Conservation (phyloP, 2,797 vertebrate species). For the Bovichtus variegatus region DNA sequence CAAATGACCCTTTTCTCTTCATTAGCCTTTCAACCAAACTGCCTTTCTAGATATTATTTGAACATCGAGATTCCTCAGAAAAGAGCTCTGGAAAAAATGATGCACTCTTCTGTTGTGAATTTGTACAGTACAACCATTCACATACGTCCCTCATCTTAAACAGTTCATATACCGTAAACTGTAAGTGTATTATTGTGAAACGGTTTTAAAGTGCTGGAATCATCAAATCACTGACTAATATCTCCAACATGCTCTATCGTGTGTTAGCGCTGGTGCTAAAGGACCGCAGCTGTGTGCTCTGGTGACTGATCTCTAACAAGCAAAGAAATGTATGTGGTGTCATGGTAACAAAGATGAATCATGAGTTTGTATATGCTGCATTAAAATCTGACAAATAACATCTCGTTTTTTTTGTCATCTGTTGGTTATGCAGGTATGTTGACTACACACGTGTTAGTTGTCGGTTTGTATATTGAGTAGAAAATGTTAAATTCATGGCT, state of each 20-base stretch:
- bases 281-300: neutral
- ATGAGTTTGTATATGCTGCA: conserved; percentile 40
- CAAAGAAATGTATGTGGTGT: neutral
- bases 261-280: conserved; percentile 39
- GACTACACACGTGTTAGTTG: neutral
- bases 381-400: conserved; percentile 43
- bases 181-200: neutral
- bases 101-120: neutral
- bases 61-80: neutral
- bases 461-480: neutral
- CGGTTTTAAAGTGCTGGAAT: neutral
- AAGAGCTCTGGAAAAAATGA: neutral
- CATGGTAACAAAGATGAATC: conserved; percentile 14
- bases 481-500: neutral
- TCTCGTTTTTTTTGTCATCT: neutral
- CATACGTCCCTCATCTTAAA: neutral
- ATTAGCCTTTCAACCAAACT: neutral
- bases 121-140: neutral
- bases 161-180: neutral
- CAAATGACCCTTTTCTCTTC: neutral
- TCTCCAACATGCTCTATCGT: neutral
- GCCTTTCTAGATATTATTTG: neutral
- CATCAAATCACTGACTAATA: neutral
- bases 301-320: neutral
- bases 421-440: neutral